Evolutionary conservation across 2,888 invertebrate genomes (phyloP).

Genomic region (Aplocera efformata): DNA sequence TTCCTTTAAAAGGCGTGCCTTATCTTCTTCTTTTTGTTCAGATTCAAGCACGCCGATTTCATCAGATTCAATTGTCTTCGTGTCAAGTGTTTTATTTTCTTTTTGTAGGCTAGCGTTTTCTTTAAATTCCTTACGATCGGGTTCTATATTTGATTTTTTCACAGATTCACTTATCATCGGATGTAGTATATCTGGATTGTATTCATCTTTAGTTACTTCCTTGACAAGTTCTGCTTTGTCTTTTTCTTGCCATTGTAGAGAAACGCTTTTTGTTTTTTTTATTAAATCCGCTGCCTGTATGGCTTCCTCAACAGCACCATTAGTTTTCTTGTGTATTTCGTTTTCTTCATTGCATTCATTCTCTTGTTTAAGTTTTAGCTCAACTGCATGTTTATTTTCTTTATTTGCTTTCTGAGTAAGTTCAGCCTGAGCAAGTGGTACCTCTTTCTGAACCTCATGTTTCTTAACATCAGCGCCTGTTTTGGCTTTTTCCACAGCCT

Average conservation of each 20-base stretch:
- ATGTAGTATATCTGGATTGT: neutral
- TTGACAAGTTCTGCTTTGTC: neutral
- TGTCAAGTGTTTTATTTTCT: constrained; percentile 1
- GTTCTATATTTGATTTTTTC: too few species aligned
- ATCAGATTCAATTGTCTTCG: too few species aligned
- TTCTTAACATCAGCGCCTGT: constrained; percentile 12
- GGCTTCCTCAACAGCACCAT: constrained; percentile 5
- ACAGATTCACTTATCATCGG: too few species aligned
- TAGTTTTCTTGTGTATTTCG: constrained; percentile 3
- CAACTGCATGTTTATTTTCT: constrained; percentile 5
- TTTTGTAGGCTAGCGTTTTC: neutral
- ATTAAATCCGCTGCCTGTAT: constrained; percentile 3
- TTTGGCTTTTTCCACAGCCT: constrained; percentile 8
- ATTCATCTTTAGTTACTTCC: neutral
- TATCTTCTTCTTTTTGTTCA: constrained; percentile 20
- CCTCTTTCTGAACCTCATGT: constrained; percentile 16
- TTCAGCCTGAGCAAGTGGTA: constrained; percentile 1
- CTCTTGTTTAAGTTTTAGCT: constrained; percentile 5
- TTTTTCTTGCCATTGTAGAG: constrained; percentile 3
- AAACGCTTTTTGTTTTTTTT: constrained; percentile 14
- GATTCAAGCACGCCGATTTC: constrained; percentile 18
- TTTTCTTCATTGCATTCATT: constrained; percentile 6
- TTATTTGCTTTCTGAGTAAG: constrained; percentile 10
- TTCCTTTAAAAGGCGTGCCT: constrained; percentile 2
- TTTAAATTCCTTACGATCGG: neutral